These are phyloP conservation scores for Diachasmimorpha longicaudata DNA, from an alignment of 1,140 invertebrate species.

Conservation along the genomic window DNA sequence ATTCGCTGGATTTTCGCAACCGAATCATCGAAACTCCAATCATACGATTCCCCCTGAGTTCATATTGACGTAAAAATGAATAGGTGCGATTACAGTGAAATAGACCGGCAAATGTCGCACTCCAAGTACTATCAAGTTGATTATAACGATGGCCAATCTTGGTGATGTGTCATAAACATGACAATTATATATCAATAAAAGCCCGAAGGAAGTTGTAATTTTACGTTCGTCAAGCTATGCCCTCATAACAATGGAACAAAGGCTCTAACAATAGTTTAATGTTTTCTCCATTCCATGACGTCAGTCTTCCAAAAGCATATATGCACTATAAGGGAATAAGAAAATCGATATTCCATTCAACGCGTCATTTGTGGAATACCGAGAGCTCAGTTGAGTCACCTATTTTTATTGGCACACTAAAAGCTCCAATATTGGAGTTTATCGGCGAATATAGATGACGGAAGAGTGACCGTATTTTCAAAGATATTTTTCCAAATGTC, in stretches of 20 bases:
- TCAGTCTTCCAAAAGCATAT: no score
- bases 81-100: neutral
- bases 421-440: neutral
- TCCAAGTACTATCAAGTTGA: neutral
- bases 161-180: neutral
- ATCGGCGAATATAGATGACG: neutral
- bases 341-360: neutral
- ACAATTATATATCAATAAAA: neutral
- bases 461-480: neutral
- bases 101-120: neutral
- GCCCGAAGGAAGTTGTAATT: neutral
- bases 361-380: slow-evolving; percentile 1
- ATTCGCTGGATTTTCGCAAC: neutral
- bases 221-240: neutral
- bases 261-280: neutral
- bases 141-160: neutral
- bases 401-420: slow-evolving; percentile 1
- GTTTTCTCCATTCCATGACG: no score
- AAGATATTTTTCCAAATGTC: neutral
- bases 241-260: neutral
- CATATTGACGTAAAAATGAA: neutral
- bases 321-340: neutral
- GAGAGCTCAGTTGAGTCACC: neutral
- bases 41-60: neutral
- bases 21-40: neutral